A percentile compares a stretch with the other conserved stretches of the same genome.
phyloP scores from a whole-genome alignment of 2,113 vertebrate species.

The Eptesicus fuscus region DNA sequence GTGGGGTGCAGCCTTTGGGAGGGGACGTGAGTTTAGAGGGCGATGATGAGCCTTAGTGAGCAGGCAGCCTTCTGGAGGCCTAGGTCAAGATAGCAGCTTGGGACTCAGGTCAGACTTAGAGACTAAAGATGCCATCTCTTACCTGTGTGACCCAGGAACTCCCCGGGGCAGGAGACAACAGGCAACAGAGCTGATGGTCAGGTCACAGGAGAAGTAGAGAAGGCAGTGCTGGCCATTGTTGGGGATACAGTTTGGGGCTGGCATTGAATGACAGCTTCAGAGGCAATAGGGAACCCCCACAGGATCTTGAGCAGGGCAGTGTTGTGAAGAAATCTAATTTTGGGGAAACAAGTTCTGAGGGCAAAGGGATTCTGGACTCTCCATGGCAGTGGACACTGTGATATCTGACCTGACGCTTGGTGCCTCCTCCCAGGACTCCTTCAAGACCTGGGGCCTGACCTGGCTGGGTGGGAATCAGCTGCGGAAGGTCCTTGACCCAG shows the following conservation, averaged over 20 bases:
- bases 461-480: background rate
- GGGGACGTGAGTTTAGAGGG: background rate
- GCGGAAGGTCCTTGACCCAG: fast-evolving
- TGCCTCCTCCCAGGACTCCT: background rate
- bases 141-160: background rate
- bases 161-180: background rate
- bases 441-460: background rate
- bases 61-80: background rate
- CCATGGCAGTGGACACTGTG: no score
- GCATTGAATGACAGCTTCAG: background rate
- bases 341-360: background rate
- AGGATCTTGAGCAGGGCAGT: background rate
- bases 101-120: background rate
- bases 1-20: background rate
- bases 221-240: no score
- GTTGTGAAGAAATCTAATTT: background rate
- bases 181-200: background rate
- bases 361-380: background rate
- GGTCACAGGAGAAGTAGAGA: background rate
- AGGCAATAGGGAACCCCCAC: background rate
- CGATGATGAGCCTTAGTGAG: background rate
- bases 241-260: background rate
- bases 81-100: background rate
- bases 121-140: background rate
- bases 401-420: background rate